Evolutionary conservation across 1,140 invertebrate species (phyloP), one percentile per base, ranked within the genome.

Genomic region (Listronotus bonariensis): DNA sequence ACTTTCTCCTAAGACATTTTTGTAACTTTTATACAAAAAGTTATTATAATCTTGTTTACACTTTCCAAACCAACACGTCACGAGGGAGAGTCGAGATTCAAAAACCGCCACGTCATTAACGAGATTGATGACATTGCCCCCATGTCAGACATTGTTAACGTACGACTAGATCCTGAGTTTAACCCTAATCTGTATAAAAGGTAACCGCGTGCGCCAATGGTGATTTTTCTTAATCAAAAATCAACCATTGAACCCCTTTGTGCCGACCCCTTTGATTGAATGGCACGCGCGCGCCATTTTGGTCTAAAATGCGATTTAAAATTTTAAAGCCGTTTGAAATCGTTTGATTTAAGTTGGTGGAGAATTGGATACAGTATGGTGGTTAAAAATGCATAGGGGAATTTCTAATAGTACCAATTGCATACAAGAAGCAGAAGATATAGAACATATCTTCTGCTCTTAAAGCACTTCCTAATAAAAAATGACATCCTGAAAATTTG

Each of bases 181-280:
- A 68, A 61, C 58, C 58, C 58, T 59, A 61, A 52, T 53, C 59
- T 62, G 54, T 57, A 57, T 57, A 34, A 63, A 62, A 62, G 58
- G 65, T 62, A 54, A 66, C 57, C 57, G 46, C 55, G 55, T 51
- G 56, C 58, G 34, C 51, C 45, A 48, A 40, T 51, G 60, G 48
- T 45, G 60, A 68, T 68, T 68, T 58, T 63, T 52, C 56, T 68
- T 55, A 55, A 53, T 63, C 45, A 41, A 60, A 65, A 68, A 53
- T 61, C 58, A 61, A 61, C 58, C 58, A 38, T 61, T 59, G n/a
- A 12, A 57, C 20, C 55, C 46, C 57, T 59, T 59, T 55, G n/a
- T 41, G 9, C 6, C 11, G 9, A 6, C n/a, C 17, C 45, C 57
- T 42, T 49, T 20, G 11, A 18, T n/a, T 14, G 43, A 53, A 26